Base-by-base conservation (phyloP, 1,140 invertebrate genomes). In the Wasmannia auropunctata region DNA sequence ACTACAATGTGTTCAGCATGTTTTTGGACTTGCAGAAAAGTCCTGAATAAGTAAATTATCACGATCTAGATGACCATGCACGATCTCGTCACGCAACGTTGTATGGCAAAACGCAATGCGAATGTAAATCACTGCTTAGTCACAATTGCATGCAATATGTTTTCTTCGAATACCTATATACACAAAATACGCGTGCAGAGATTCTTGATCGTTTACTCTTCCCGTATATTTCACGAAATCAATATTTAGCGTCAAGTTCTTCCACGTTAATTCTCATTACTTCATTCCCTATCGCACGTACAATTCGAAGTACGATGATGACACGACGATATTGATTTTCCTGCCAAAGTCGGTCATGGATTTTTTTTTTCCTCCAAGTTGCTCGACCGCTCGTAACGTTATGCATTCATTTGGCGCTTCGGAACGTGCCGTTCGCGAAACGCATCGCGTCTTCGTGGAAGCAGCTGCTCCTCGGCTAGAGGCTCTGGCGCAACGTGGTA, bases 401-500 rank as follows among this genome's bases (percentile, higher is more conserved):
- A 81, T 14, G 25, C 63, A 79, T 79, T 49, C 75, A 79, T 81
- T 81, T 51, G 65, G 10, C 49, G 37, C 49, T 43, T 34, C 19
- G 49, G 25, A 70, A 80, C 77, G 65, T 70, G 63, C 46, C 34
- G 37, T 25, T 76, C 54, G 65, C 65, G 65, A 70, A 46, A 81
- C 65, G 51, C 54, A 31, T 49, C 49, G 51, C 56, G 40, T 76
- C 58, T 43, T 7, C 11, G 25, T 37, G 11, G 11, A 40, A 43
- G 79, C 79, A 83, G 79, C 79, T 83, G 79, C 67, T 83, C n/a
- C 77, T 31, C 16, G 14, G 63, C 40, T 43, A 77, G 28, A 77
- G 8, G 6, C 19, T 25, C 34, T 16, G 54, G 6, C 5, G 19
- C 70, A 5, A 43, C 46, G 14, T n/a, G 40, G 25, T 0, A 69